A percentile compares a stretch with the other conserved stretches of the same genome.
These are phyloP conservation scores for Lophochroa leadbeateri DNA, from an alignment of 2,113 vertebrate genomes.

Conservation along the genomic window DNA sequence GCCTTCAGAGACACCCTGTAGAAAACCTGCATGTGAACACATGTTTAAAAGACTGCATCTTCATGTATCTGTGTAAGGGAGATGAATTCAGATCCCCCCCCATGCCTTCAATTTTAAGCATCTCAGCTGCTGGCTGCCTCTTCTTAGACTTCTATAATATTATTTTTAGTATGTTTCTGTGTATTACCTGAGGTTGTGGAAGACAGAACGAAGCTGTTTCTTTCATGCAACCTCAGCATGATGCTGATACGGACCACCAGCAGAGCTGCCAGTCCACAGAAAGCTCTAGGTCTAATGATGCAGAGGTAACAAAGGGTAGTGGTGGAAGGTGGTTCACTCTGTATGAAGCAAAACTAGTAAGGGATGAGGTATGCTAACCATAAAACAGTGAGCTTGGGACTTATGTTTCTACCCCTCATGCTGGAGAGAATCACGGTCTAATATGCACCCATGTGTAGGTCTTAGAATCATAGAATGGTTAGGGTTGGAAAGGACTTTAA, in stretches of 20 bases:
- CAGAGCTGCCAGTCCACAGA: too few species aligned
- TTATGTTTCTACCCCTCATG: fast-evolving
- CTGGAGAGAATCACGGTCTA: background rate
- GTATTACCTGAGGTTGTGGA: background rate
- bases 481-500: background rate
- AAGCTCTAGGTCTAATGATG: background rate
- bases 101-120: background rate
- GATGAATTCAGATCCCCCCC: background rate
- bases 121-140: background rate
- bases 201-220: background rate
- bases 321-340: fast-evolving
- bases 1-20: background rate
- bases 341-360: background rate
- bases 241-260: background rate
- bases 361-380: background rate
- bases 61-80: background rate
- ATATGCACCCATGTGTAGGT: fast-evolving
- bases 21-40: background rate
- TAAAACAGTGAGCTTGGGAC: background rate
- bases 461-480: background rate
- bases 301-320: fast-evolving
- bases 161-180: background rate
- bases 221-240: fast-evolving
- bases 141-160: background rate
- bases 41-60: background rate